Evolutionary conservation across 2,113 vertebrate species (phyloP).

Genomic region (Sapajus apella): DNA sequence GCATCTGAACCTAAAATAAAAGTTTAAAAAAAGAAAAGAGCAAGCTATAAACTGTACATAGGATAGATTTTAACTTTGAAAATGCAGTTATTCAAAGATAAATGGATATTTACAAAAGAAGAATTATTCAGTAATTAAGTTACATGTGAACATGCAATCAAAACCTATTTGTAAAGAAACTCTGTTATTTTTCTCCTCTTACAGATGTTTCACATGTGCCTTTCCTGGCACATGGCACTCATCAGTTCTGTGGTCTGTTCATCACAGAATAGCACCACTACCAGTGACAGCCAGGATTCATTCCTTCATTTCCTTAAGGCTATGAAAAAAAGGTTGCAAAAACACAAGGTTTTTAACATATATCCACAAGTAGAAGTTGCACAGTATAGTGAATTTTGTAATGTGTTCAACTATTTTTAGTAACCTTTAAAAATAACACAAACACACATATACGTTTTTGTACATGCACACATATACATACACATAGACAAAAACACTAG

Average conservation of each 20-base stretch:
- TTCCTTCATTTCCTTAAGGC: background rate
- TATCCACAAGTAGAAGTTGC: background rate
- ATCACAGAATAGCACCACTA: background rate
- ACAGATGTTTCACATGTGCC: background rate
- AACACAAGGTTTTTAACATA: background rate
- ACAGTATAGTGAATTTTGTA: background rate
- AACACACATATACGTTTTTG: background rate
- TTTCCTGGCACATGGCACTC: background rate
- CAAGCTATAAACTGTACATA: background rate
- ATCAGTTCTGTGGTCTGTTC: background rate
- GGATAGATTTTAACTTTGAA: background rate
- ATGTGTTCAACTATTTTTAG: background rate
- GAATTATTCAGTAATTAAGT: background rate
- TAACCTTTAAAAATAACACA: background rate
- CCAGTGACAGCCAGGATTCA: background rate
- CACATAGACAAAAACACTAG: background rate
- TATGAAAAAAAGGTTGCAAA: background rate
- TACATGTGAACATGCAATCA: background rate
- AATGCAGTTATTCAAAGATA: slow-evolving; percentile 22
- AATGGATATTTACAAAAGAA: background rate
- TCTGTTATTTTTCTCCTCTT: background rate
- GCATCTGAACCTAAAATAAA: too few species aligned
- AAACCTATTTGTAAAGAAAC: background rate
- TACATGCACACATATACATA: background rate
- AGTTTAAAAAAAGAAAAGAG: background rate